Conservation (phyloP, 2,113 vertebrate species). For the Neofelis nebulosa region DNA sequence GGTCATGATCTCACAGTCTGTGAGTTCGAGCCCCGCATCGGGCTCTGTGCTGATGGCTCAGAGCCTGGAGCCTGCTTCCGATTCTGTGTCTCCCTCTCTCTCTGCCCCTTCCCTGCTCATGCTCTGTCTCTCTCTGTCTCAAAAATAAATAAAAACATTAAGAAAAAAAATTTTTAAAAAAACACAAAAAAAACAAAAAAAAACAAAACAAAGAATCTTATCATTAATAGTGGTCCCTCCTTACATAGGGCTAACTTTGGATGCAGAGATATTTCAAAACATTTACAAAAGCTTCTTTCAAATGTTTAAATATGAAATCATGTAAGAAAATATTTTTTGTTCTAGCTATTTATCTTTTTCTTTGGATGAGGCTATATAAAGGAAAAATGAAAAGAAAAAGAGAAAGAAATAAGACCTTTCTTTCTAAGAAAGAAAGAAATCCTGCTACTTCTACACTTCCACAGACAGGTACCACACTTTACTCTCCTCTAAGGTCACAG, state of each 20-base stretch:
- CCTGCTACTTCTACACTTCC: background rate
- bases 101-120: too few species aligned
- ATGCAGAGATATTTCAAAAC: background rate
- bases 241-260: background rate
- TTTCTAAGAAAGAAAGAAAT: too few species aligned
- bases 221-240: background rate
- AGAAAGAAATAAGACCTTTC: background rate
- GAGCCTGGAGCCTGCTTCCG: too few species aligned
- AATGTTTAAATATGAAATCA: background rate
- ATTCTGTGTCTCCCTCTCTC: too few species aligned
- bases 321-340: background rate
- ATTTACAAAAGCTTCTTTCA: background rate
- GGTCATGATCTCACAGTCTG: too few species aligned
- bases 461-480: background rate
- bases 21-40: too few species aligned
- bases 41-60: too few species aligned
- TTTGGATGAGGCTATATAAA: background rate
- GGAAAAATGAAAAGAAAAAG: constrained; percentile 36
- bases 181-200: too few species aligned
- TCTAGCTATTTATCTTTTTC: background rate
- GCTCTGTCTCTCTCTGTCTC: too few species aligned
- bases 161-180: too few species aligned
- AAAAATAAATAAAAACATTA: too few species aligned
- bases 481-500: background rate
- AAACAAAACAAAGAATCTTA: background rate